Conservation (phyloP, 2,888 invertebrate species). For the Mactromeris polynyma region DNA sequence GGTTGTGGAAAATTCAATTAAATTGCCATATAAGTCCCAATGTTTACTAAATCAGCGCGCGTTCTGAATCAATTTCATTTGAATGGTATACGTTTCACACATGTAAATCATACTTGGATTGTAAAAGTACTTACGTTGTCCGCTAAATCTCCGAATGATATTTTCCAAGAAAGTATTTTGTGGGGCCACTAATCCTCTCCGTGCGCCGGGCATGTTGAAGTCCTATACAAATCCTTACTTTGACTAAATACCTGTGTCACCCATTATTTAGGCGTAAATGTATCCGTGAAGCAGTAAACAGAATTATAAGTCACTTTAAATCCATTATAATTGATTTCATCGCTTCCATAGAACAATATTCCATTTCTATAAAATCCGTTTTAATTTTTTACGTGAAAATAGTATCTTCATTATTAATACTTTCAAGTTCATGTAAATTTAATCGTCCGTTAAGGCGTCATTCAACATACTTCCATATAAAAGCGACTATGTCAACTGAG, state of each 20-base stretch:
- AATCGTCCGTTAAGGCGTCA: slow-evolving; percentile 8
- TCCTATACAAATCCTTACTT: not conserved
- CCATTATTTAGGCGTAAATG: not conserved
- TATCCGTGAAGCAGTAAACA: not conserved
- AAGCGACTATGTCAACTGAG: slow-evolving; percentile 25
- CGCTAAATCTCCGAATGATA: slow-evolving; percentile 99
- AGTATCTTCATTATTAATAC: not conserved
- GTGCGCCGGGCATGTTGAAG: slow-evolving; percentile 83
- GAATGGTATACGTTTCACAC: too few relatives aligned
- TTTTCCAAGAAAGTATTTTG: slow-evolving; percentile 99
- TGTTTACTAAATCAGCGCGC: too few relatives aligned
- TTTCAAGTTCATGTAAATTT: not conserved
- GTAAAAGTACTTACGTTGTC: slow-evolving; percentile 99
- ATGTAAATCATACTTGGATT: too few relatives aligned
- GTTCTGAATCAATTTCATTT: too few relatives aligned
- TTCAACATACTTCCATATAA: slow-evolving; percentile 17
- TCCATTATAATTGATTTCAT: not conserved
- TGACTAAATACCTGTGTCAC: not conserved
- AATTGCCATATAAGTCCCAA: too few relatives aligned
- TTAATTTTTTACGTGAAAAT: not conserved
- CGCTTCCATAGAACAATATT: not conserved
- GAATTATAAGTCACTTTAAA: slow-evolving; percentile 15
- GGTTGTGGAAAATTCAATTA: too few relatives aligned
- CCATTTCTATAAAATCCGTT: not conserved
- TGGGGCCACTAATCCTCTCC: slow-evolving; percentile 97